phyloP scores from a whole-genome alignment of 2,113 vertebrate genomes.

The Willisornis vidua region DNA sequence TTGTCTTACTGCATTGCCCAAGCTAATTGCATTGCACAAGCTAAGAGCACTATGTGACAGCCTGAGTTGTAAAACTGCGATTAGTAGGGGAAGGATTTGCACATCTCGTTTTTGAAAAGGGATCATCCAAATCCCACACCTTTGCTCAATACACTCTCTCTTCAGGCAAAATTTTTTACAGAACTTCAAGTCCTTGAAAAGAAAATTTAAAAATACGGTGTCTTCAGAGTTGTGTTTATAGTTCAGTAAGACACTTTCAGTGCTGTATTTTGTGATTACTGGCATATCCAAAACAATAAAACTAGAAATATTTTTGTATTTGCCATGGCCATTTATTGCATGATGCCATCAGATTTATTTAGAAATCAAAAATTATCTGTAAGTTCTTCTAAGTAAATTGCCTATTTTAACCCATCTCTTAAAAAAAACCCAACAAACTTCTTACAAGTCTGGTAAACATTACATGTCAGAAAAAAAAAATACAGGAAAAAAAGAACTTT shows the following conservation, averaged over 20 bases:
- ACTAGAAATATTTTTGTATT: background rate
- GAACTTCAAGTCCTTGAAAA: background rate
- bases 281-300: background rate
- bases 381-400: background rate
- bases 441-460: background rate
- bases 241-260: constrained; percentile 11
- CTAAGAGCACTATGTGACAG: background rate
- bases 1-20: background rate
- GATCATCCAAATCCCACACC: background rate
- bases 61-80: background rate
- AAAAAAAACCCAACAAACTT: background rate
- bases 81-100: background rate
- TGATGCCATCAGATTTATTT: background rate
- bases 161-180: background rate
- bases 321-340: background rate
- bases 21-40: background rate
- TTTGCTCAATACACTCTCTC: background rate
- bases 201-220: background rate
- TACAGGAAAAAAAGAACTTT: background rate
- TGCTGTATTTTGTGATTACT: background rate
- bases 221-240: background rate
- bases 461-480: background rate
- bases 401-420: background rate
- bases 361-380: background rate
- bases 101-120: background rate